phyloP scores from a whole-genome alignment of 2,888 invertebrate species.

The Drepana falcataria region DNA sequence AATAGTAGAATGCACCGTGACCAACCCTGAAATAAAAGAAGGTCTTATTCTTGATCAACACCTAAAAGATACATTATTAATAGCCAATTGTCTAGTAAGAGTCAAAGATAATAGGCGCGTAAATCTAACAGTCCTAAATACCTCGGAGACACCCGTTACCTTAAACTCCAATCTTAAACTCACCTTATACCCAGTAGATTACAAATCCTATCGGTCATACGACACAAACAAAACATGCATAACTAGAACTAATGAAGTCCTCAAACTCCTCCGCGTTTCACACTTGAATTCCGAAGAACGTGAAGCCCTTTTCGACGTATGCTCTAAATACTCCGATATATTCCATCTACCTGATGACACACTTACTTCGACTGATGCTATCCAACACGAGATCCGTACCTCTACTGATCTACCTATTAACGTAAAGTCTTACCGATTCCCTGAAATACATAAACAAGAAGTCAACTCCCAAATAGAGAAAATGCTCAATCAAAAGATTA shows the following conservation, averaged over 20 bases:
- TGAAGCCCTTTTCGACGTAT: constrained; percentile 14
- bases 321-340: constrained; percentile 15
- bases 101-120: too few relatives aligned
- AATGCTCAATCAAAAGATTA: constrained; percentile 21
- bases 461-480: constrained; percentile 21
- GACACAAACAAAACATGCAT: too few relatives aligned
- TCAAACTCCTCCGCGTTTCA: constrained; percentile 8
- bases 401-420: constrained; percentile 24
- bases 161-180: too few relatives aligned
- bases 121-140: too few relatives aligned
- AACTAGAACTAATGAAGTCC: constrained; percentile 8
- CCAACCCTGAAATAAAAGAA: neutral
- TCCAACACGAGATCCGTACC: constrained; percentile 23
- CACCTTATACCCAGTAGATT: neutral
- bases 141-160: too few relatives aligned
- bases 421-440: constrained; percentile 29
- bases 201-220: neutral
- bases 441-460: constrained; percentile 25
- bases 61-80: neutral
- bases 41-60: neutral
- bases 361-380: constrained; percentile 22
- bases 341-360: constrained; percentile 17
- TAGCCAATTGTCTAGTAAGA: neutral
- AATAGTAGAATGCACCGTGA: neutral
- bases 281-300: constrained; percentile 18